A percentile compares a stretch with the other conserved stretches of the same genome.
phyloP scores from a whole-genome alignment of 2,888 invertebrate species.

The Apoda limacodes region DNA sequence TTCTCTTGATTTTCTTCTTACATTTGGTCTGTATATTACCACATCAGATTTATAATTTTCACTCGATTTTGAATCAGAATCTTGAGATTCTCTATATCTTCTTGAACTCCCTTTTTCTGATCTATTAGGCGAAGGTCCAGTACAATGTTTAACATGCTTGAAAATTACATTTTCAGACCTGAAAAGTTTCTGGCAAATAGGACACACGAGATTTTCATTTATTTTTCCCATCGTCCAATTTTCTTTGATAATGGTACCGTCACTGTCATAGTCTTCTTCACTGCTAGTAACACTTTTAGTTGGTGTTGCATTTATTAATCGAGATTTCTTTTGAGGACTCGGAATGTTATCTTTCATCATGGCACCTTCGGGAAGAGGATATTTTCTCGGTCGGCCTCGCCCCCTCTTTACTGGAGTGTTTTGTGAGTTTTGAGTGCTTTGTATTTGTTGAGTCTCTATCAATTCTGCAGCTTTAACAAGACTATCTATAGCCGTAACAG shows the following conservation, averaged over 20 bases:
- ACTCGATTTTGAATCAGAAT: conserved; percentile 36
- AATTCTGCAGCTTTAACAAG: conserved; percentile 60
- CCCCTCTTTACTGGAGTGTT: conserved; percentile 52
- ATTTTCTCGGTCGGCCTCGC: conserved; percentile 56
- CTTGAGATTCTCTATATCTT: conserved; percentile 35
- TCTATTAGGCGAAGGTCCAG: conserved; percentile 55
- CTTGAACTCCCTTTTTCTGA: conserved; percentile 45
- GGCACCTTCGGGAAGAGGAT: conserved; percentile 42
- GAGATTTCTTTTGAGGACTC: conserved; percentile 49
- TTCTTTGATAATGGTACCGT: conserved; percentile 43
- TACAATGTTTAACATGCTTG: conserved; percentile 65
- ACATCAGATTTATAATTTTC: conserved; percentile 38
- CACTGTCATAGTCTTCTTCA: conserved; percentile 34
- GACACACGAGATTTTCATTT: conserved; percentile 62
- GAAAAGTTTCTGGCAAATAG: conserved; percentile 60
- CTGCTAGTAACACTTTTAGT: conserved; percentile 29
- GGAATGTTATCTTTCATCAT: conserved; percentile 28
- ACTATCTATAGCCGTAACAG: conserved; percentile 49
- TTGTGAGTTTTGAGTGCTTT: conserved; percentile 21
- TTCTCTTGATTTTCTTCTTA: conserved; percentile 39
- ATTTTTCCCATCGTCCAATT: conserved; percentile 69
- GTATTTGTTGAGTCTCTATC: conserved; percentile 50
- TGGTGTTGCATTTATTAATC: conserved; percentile 37
- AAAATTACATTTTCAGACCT: conserved; percentile 63
- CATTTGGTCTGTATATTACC: conserved; percentile 28